phyloP scores from a whole-genome alignment of 2,113 vertebrate genomes.

The Poecile atricapillus region DNA sequence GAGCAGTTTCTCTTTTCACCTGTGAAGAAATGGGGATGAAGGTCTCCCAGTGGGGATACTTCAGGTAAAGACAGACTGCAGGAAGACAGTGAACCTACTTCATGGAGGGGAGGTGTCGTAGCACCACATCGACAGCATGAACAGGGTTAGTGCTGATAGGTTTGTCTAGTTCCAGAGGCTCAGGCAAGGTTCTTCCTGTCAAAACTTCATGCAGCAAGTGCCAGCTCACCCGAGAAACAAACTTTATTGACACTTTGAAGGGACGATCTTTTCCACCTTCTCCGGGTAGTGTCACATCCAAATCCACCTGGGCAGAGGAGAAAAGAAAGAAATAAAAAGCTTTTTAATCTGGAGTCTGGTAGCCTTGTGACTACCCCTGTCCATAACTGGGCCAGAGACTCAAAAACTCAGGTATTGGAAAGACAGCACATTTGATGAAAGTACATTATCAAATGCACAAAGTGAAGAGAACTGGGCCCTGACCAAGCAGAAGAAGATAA shows the following conservation, averaged over 20 bases:
- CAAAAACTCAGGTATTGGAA: neutral
- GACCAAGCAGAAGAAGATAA: neutral
- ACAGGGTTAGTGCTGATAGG: constrained; percentile 99
- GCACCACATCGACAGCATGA: constrained; percentile 97
- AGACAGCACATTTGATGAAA: neutral
- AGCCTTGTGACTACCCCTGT: neutral
- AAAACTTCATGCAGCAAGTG: constrained; percentile 98
- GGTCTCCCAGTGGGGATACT: neutral
- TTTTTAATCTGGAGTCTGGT: neutral
- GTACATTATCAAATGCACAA: neutral
- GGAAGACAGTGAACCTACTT: constrained; percentile 83
- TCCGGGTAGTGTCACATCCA: constrained; percentile 98
- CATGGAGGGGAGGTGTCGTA: constrained; percentile 98
- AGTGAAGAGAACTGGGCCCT: neutral
- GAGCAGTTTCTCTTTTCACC: neutral
- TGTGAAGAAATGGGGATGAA: constrained; percentile 16
- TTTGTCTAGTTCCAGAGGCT: constrained; percentile 98
- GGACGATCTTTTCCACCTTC: constrained; percentile 98
- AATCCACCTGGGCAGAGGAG: constrained; percentile 84
- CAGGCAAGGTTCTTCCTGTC: constrained; percentile 93
- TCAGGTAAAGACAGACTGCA: constrained; percentile 31
- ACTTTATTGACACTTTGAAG: constrained; percentile 97
- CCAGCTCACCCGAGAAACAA: constrained; percentile 98
- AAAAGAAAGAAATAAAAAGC: too few species aligned
- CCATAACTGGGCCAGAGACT: neutral